A percentile compares a stretch with the other conserved stretches of the same genome.
phyloP scores from a whole-genome alignment of 1,140 invertebrate species.

The Zaprionus lachaisei region DNA sequence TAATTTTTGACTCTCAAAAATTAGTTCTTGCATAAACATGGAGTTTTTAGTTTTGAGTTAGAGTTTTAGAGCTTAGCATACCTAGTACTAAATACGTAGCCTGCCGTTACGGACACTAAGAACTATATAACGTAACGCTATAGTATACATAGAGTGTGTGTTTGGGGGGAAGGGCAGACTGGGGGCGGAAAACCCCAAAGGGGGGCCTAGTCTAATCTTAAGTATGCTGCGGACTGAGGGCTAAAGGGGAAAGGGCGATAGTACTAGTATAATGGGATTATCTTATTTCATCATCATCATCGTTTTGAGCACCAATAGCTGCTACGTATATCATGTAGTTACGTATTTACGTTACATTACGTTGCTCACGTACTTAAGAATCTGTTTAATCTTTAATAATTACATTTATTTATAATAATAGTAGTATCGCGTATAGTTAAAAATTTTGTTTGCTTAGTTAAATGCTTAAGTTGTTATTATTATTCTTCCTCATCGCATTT shows the following conservation, averaged over 20 bases:
- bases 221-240: constrained; percentile 30
- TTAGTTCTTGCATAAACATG: constrained; percentile 43
- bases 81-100: constrained; percentile 49
- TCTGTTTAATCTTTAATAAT: constrained; percentile 38
- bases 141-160: constrained; percentile 65
- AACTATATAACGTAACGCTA: constrained; percentile 75
- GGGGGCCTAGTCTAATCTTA: constrained; percentile 36
- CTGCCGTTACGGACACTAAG: constrained; percentile 60
- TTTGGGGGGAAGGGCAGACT: constrained; percentile 17
- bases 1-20: constrained; percentile 21
- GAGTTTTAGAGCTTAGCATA: constrained; percentile 49
- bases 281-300: constrained; percentile 27
- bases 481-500: constrained; percentile 26
- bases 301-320: constrained; percentile 63
- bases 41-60: constrained; percentile 54
- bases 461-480: constrained; percentile 72
- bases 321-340: constrained; percentile 39
- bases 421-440: constrained; percentile 74
- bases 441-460: constrained; percentile 78
- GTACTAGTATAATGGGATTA: constrained; percentile 39
- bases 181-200: background rate
- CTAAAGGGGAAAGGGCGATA: background rate
- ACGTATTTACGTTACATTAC: constrained; percentile 37
- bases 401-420: constrained; percentile 62
- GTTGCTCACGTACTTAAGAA: background rate